Percentiles rank a stretch among this genome's conserved stretches.
These are phyloP conservation scores for Cygnus atratus DNA, from an alignment of 2,113 vertebrate genomes.

Conservation along the genomic window DNA sequence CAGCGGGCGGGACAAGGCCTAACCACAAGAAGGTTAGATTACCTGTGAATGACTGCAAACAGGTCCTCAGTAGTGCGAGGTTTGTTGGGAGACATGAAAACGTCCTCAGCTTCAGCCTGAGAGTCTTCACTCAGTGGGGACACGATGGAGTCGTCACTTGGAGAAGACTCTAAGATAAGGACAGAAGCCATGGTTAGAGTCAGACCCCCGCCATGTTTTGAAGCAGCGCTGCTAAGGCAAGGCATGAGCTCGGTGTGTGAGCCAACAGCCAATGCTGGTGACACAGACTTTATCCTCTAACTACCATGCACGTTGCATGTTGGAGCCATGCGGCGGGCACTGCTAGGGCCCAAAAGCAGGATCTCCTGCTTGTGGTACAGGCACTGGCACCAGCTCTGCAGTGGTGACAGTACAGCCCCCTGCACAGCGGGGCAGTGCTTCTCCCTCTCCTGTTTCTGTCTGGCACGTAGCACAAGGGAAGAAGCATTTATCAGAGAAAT, in stretches of 20 bases:
- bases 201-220: background rate
- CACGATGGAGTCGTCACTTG: conserved; percentile 88
- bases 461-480: background rate
- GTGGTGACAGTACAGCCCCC: background rate
- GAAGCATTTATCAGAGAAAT: background rate
- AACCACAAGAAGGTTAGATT: background rate
- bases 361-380: background rate
- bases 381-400: background rate
- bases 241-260: background rate
- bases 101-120: conserved; percentile 87
- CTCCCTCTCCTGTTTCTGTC: background rate
- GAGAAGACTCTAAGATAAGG: conserved; percentile 78
- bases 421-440: background rate
- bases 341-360: accelerated
- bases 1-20: background rate
- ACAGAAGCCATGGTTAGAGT: conserved; percentile 38
- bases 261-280: accelerated
- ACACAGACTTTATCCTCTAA: background rate
- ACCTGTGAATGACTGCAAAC: conserved; percentile 99
- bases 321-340: background rate
- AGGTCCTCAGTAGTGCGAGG: conserved; percentile 96
- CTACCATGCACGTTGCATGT: background rate
- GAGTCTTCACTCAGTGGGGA: conserved; percentile 92
- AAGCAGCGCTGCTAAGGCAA: background rate
- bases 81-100: conserved; percentile 92